These are phyloP conservation scores for Gorsachius goisagi DNA, from an alignment of 2,113 vertebrate genomes.

Conservation along the genomic window DNA sequence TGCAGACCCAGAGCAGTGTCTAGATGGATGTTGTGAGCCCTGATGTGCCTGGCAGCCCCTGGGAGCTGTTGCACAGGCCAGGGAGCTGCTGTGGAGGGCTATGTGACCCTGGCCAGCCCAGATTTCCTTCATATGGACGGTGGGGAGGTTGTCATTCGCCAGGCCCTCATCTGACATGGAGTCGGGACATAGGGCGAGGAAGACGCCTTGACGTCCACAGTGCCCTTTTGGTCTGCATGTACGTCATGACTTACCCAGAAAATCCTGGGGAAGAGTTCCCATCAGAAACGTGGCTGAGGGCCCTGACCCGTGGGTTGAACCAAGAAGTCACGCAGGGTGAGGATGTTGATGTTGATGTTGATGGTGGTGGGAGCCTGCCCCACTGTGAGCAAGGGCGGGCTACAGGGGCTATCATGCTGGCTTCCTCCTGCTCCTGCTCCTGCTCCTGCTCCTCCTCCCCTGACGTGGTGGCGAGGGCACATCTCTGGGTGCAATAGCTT, in stretches of 20 bases:
- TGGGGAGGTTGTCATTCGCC: neutral
- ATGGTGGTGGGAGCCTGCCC: accelerated
- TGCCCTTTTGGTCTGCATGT: neutral
- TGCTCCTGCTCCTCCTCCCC: neutral
- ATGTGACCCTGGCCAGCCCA: neutral
- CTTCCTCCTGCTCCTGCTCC: neutral
- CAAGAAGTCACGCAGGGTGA: neutral
- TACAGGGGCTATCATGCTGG: neutral
- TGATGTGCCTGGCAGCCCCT: neutral
- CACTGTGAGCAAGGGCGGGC: neutral
- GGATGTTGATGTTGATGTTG: accelerated
- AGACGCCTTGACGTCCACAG: neutral
- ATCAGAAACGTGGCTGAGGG: neutral
- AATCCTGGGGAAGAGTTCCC: neutral
- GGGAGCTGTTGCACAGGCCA: neutral
- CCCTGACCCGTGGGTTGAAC: neutral
- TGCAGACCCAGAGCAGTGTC: neutral
- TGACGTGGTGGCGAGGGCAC: neutral
- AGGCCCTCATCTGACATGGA: neutral
- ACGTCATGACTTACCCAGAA: neutral
- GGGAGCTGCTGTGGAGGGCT: neutral
- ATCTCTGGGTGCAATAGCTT: neutral
- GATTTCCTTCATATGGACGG: neutral
- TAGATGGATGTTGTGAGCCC: neutral
- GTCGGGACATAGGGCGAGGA: accelerated